Evolutionary conservation across 1,140 invertebrate species (phyloP).

Genomic region (Drosophila oshimai): DNA sequence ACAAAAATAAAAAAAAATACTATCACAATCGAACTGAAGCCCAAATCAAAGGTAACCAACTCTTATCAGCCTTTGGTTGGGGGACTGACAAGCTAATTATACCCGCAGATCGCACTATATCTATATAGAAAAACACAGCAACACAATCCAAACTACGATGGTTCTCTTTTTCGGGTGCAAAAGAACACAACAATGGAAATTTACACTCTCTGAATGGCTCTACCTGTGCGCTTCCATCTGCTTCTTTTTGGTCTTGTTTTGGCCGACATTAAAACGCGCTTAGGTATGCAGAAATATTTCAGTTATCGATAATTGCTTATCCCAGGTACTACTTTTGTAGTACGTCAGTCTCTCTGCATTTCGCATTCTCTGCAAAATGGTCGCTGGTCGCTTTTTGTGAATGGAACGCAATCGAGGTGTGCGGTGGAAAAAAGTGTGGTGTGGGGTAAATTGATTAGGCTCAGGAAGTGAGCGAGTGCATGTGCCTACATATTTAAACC

Average conservation of each 20-base stretch:
- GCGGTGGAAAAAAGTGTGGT: background rate
- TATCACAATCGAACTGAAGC: constrained; percentile 37
- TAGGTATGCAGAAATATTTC: constrained; percentile 62
- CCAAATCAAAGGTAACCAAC: constrained; percentile 70
- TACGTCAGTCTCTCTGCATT: constrained; percentile 20
- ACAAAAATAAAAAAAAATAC: constrained; percentile 22
- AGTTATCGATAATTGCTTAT: constrained; percentile 64
- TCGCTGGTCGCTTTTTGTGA: constrained; percentile 47
- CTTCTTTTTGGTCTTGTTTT: constrained; percentile 10
- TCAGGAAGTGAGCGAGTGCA: constrained; percentile 25
- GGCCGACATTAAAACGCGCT: constrained; percentile 27
- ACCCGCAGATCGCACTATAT: constrained; percentile 43
- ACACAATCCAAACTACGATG: background rate
- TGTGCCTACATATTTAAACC: constrained; percentile 7
- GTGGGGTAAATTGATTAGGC: constrained; percentile 15
- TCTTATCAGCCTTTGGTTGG: constrained; percentile 48
- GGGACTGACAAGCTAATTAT: constrained; percentile 51
- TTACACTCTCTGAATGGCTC: constrained; percentile 22
- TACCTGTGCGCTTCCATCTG: background rate
- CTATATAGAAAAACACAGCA: constrained; percentile 8
- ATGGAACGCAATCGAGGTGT: constrained; percentile 15
- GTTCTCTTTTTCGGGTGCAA: background rate
- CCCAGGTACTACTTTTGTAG: constrained; percentile 30
- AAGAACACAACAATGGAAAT: constrained; percentile 40
- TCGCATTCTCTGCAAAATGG: constrained; percentile 31